Conservation (phyloP, 2,888 invertebrate species). For the Polylopha cassiicola region DNA sequence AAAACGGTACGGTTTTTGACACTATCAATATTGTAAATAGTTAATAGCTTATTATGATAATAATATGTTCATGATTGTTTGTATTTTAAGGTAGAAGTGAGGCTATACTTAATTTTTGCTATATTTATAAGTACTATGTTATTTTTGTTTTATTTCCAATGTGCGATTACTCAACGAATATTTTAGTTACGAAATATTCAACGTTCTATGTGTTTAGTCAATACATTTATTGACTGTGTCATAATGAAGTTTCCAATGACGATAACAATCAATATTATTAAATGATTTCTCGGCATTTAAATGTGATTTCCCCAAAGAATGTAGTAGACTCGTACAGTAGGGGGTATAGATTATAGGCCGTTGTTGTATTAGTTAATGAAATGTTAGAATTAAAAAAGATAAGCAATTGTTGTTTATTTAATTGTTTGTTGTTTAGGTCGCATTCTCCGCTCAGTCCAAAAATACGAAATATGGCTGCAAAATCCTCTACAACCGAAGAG, state of each 20-base stretch:
- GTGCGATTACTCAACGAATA: slow-evolving; percentile 13
- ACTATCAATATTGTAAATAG: slow-evolving; percentile 13
- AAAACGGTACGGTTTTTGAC: slow-evolving; percentile 57
- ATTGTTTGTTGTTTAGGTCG: slow-evolving; percentile 62
- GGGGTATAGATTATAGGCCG: too few relatives aligned
- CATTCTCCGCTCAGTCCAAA: slow-evolving; percentile 81
- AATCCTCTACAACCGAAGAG: slow-evolving; percentile 75
- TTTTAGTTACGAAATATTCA: slow-evolving; percentile 1
- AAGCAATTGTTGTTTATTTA: slow-evolving; percentile 1
- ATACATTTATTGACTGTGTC: neutral
- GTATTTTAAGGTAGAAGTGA: neutral
- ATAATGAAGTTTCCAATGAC: neutral
- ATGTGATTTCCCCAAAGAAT: slow-evolving; percentile 10
- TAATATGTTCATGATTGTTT: slow-evolving; percentile 5
- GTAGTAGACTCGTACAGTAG: too few relatives aligned
- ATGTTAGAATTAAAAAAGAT: neutral
- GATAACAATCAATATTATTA: neutral
- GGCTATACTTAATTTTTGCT: slow-evolving; percentile 2
- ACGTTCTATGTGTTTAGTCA: slow-evolving; percentile 1
- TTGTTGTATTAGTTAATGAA: neutral
- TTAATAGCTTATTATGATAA: slow-evolving; percentile 1
- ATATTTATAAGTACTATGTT: slow-evolving; percentile 27
- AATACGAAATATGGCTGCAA: slow-evolving; percentile 66
- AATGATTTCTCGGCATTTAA: neutral
- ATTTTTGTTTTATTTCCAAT: slow-evolving; percentile 35